Evolutionary conservation across 2,797 vertebrate species (phyloP), one percentile per base, ranked within the genome.

Genomic region (Muraenolepis orangiensis): DNA sequence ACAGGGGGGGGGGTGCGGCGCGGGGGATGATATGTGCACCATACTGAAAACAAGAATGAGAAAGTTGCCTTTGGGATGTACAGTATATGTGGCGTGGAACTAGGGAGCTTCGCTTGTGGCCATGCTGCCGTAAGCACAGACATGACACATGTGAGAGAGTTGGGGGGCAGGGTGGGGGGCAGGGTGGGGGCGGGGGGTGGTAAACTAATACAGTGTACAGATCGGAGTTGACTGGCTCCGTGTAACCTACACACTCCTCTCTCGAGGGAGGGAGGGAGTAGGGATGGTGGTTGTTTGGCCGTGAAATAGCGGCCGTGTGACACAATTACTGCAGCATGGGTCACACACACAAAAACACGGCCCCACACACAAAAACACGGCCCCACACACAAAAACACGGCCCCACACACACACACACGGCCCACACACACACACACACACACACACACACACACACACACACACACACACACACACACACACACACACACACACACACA

Each of bases 241-340:
- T 23, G 46, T 57, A 57, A n/a, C 46, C 18, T 16, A 57, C 46
- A 57, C 18, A 57, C 46, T 57, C 69, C 75, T 61, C 70, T 72
- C n/a, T 66, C n/a, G n/a, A 34, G 51, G 10, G 40, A 36, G 66
- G 73, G n/a, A 66, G 46, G 20, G 46, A 8, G 32, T 4, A 8
- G 32, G 32, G 8, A n/a, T n/a, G 57, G 8, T n/a, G 20, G 57
- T n/a, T 20, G 67, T 72, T 66, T 69, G 42, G 70, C 75, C 64
- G 32, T 74, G 72, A 72, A 71, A 78, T 69, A 78, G 76, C 76
- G 76, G 42, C 66, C 71, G 68, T 42, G 72, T 77, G 81, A 82
- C 78, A 78, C 57, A 69, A 66, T 67, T 69, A 66, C 78, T 75
- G 42, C 69, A 80, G 81, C 75, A 73, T 28, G 71, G 68, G 71